Evolutionary conservation across 2,888 invertebrate genomes (phyloP).

Genomic region (Quadriops clusia): DNA sequence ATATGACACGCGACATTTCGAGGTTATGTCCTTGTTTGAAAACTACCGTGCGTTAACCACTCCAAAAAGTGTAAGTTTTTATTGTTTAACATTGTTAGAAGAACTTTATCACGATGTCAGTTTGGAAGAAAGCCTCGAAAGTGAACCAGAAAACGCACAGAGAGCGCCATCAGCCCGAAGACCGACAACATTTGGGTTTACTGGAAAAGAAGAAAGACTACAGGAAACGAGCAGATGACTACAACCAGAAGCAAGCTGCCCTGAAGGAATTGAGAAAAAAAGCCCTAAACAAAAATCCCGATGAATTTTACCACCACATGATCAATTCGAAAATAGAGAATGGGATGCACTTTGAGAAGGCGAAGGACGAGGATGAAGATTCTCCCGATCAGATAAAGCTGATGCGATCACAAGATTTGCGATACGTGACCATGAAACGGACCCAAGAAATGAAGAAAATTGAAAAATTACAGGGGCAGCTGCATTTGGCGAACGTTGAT

Average conservation of each 20-base stretch:
- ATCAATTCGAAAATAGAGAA: conserved; percentile 65
- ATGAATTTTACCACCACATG: conserved; percentile 99
- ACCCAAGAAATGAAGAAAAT: conserved; percentile 72
- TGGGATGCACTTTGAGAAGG: conserved; percentile 52
- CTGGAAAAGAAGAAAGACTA: conserved; percentile 88
- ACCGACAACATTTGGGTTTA: conserved; percentile 63
- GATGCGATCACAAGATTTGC: conserved; percentile 85
- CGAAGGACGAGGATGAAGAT: conserved; percentile 57
- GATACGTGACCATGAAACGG: conserved; percentile 64
- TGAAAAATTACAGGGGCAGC: conserved; percentile 58
- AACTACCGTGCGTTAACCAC: no score
- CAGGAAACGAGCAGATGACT: conserved; percentile 62
- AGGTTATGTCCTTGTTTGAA: no score
- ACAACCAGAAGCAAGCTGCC: conserved; percentile 70
- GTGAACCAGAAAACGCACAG: conserved; percentile 71
- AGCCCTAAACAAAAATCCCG: conserved; percentile 87
- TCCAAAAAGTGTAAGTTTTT: no score
- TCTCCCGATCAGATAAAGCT: conserved; percentile 74
- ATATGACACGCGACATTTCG: no score
- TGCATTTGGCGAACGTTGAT: conserved; percentile 72
- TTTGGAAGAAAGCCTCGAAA: conserved; percentile 82
- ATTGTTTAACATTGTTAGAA: no score
- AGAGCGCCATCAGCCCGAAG: conserved; percentile 75
- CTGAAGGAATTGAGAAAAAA: conserved; percentile 70
- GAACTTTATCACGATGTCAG: conserved; percentile 53